Percentiles rank a stretch among this genome's conserved stretches.
Evolutionary conservation across 2,113 vertebrate species (phyloP).

Genomic region (Channa maculata): DNA sequence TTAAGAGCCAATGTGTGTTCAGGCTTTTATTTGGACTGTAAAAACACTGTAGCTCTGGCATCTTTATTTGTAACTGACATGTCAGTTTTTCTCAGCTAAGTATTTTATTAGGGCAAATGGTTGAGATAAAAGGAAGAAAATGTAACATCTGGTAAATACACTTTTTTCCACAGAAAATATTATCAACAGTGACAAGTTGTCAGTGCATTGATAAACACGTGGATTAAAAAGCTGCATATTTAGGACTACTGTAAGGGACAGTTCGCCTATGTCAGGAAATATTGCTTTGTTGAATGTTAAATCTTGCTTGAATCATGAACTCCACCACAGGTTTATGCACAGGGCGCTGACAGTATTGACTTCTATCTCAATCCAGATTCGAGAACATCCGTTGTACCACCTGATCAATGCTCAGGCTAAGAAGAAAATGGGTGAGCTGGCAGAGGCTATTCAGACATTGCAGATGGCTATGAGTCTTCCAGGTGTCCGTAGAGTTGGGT

Average conservation of each 20-base stretch:
- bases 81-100: background rate
- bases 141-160: background rate
- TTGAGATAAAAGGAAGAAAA: background rate
- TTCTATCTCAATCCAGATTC: constrained; percentile 83
- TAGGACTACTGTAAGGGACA: background rate
- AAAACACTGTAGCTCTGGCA: background rate
- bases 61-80: constrained; percentile 2
- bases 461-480: constrained; percentile 95
- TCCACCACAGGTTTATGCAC: background rate
- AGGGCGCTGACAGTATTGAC: background rate
- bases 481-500: constrained; percentile 85
- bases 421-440: constrained; percentile 90
- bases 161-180: background rate
- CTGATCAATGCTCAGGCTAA: constrained; percentile 94
- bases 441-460: constrained; percentile 94
- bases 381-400: constrained; percentile 94
- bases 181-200: background rate
- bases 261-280: background rate
- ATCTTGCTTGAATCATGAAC: background rate
- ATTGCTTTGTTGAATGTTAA: constrained; percentile 1
- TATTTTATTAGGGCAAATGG: too few species aligned
- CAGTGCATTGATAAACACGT: background rate
- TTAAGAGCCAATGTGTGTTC: background rate
- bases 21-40: background rate
- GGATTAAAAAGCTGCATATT: background rate